phyloP scores from a whole-genome alignment of 2,797 vertebrate genomes.

The Ispidina picta region DNA sequence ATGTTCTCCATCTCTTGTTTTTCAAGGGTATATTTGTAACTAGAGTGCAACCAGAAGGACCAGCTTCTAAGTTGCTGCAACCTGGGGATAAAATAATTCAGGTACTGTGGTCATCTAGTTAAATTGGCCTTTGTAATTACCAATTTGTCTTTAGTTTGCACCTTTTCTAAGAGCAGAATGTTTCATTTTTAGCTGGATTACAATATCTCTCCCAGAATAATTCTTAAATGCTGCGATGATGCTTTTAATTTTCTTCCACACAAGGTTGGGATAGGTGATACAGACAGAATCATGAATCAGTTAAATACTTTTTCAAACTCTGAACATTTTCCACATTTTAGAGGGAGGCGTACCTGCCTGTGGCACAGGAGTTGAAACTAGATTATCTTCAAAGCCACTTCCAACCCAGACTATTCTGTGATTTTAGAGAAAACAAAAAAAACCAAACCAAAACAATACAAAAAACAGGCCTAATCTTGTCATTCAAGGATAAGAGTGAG shows the following conservation, averaged over 20 bases:
- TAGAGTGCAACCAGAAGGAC: conserved; percentile 94
- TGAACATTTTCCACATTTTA: not conserved
- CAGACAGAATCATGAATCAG: not conserved
- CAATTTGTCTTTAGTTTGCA: not conserved
- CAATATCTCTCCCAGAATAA: not conserved
- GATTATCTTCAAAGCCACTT: no score
- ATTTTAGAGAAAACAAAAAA: no score
- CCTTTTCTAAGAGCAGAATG: not conserved
- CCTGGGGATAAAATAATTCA: conserved; percentile 98
- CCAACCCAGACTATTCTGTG: no score
- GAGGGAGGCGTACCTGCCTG: no score
- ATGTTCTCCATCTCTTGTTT: conserved; percentile 26
- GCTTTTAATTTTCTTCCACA: not conserved
- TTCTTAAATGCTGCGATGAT: not conserved
- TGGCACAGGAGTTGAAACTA: no score
- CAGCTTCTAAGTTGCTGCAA: conserved; percentile 92
- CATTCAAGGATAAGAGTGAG: not conserved
- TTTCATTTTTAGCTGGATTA: not conserved
- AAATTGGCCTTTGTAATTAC: not conserved
- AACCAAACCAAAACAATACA: not conserved
- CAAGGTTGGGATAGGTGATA: not conserved
- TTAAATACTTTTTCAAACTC: not conserved
- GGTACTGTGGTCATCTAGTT: conserved; percentile 77
- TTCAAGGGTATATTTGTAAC: conserved; percentile 96
- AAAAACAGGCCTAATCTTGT: not conserved